These are phyloP conservation scores for Stigmatopora nigra DNA, from an alignment of 2,113 vertebrate genomes.

Conservation along the genomic window DNA sequence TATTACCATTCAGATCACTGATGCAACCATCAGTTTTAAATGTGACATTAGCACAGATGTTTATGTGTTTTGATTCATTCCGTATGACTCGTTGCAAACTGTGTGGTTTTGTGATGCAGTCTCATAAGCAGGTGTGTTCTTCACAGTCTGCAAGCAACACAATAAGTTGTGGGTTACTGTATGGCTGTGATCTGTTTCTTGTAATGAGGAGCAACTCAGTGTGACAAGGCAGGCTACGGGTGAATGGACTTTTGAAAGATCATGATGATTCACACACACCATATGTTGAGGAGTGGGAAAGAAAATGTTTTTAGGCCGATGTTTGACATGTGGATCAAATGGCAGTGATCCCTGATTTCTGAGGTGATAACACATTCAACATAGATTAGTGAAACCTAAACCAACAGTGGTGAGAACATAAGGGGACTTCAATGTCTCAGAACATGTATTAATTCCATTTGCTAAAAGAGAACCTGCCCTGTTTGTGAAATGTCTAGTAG, in stretches of 20 bases:
- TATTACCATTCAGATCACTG: conserved; percentile 16
- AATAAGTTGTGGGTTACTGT: conserved; percentile 41
- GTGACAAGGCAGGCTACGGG: conserved; percentile 32
- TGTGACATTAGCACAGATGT: conserved; percentile 9
- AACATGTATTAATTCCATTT: not conserved
- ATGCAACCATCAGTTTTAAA: conserved; percentile 16
- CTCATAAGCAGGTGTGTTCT: conserved; percentile 60
- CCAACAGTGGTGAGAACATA: not conserved
- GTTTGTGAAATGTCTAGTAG: conserved; percentile 2
- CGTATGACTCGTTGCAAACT: conserved; percentile 29
- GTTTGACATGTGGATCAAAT: conserved; percentile 23
- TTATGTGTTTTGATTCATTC: conserved; percentile 27
- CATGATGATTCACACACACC: conserved; percentile 38
- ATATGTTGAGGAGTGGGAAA: conserved; percentile 20
- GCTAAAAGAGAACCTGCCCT: not conserved
- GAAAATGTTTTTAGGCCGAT: conserved; percentile 8
- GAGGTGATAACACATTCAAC: no score
- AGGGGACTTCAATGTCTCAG: not conserved
- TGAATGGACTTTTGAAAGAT: conserved; percentile 39
- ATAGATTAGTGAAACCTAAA: not conserved
- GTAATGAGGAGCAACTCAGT: conserved; percentile 52
- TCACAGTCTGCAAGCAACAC: conserved; percentile 40
- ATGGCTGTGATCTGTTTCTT: conserved; percentile 37
- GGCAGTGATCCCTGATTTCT: not conserved
- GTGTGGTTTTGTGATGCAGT: conserved; percentile 13